Evolutionary conservation across 2,113 vertebrate species (phyloP).

Genomic region (Gallinago paraguaiae): DNA sequence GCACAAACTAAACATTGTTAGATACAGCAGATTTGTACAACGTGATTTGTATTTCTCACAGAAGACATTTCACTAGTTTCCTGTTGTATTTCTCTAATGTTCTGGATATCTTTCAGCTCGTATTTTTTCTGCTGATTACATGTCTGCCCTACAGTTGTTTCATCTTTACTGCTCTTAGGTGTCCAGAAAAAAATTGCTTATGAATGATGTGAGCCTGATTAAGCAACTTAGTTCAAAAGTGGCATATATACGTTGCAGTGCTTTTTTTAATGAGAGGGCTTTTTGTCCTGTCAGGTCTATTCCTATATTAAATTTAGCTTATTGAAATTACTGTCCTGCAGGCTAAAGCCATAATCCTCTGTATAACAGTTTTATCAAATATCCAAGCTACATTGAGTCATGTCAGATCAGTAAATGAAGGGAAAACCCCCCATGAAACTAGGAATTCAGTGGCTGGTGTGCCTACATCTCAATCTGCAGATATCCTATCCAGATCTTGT

Average conservation of each 20-base stretch:
- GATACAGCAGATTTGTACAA: not conserved
- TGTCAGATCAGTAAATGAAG: not conserved
- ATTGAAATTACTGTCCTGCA: not conserved
- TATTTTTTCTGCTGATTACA: not conserved
- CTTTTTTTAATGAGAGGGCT: not conserved
- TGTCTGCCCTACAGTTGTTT: not conserved
- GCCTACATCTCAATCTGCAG: not conserved
- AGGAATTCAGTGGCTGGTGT: not conserved
- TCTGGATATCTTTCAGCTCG: not conserved
- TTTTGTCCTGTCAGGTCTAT: not conserved
- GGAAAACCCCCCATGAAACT: not conserved
- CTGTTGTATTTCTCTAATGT: not conserved
- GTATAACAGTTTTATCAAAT: not conserved
- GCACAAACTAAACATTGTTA: not conserved
- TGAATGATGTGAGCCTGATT: not conserved
- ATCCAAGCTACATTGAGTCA: not conserved
- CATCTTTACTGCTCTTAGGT: not conserved
- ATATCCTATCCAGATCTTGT: not conserved
- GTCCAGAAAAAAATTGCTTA: not conserved
- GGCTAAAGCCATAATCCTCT: not conserved
- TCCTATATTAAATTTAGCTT: not conserved
- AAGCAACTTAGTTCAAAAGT: not conserved
- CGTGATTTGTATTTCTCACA: not conserved
- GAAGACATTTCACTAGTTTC: not conserved
- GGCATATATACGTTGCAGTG: not conserved